phyloP scores from a whole-genome alignment of 1,140 invertebrate genomes.

The Drosophila varians region DNA sequence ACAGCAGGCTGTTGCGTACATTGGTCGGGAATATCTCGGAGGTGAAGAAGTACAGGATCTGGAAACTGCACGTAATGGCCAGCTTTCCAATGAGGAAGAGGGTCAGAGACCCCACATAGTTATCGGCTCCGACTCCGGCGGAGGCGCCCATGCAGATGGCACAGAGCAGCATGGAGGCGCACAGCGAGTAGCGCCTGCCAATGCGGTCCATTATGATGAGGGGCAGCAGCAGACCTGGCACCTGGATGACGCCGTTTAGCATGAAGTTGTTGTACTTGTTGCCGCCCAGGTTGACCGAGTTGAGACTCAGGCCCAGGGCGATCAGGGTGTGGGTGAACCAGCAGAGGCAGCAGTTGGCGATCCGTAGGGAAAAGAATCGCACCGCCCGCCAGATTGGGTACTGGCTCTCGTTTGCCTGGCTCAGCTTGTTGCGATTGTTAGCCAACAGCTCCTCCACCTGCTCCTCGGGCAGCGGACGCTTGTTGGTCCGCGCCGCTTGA shows the following conservation, averaged over 20 bases:
- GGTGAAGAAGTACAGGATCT: conserved; percentile 88
- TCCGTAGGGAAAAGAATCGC: conserved; percentile 83
- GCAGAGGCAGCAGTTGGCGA: conserved; percentile 87
- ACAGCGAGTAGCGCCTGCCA: conserved; percentile 87
- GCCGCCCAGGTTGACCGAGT: conserved; percentile 89
- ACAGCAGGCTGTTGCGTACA: conserved; percentile 86
- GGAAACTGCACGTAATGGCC: conserved; percentile 89
- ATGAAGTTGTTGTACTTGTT: conserved; percentile 90
- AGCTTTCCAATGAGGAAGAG: conserved; percentile 90
- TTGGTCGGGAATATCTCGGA: conserved; percentile 89
- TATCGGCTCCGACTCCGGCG: conserved; percentile 64
- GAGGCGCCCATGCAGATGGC: conserved; percentile 83
- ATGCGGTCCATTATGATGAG: conserved; percentile 87
- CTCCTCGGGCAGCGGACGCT: conserved; percentile 85
- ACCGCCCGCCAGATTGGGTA: conserved; percentile 67
- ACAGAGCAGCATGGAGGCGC: conserved; percentile 86
- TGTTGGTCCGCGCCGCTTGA: conserved; percentile 88
- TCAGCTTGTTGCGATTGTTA: conserved; percentile 59
- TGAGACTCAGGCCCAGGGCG: conserved; percentile 92
- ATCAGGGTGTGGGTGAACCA: conserved; percentile 89
- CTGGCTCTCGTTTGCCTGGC: conserved; percentile 64
- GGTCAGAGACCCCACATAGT: conserved; percentile 83
- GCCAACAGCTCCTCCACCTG: conserved; percentile 81
- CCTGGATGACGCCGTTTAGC: conserved; percentile 88
- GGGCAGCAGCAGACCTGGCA: conserved; percentile 88